Percentiles rank a stretch among this genome's conserved stretches.
phyloP scores from a whole-genome alignment of 2,797 vertebrate species.

The Mus spretus region DNA sequence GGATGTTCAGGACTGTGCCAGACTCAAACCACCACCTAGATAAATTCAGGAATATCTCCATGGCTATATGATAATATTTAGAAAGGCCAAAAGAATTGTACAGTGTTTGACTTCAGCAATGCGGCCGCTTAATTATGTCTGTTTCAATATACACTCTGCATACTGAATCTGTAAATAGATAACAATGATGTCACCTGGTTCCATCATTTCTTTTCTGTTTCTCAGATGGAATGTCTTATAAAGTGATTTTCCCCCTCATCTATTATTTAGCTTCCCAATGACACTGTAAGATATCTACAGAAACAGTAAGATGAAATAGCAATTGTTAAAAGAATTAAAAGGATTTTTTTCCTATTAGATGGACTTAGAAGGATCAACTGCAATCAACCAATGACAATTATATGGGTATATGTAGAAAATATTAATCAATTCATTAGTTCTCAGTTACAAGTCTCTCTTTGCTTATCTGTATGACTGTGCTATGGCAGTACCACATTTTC shows the following conservation, averaged over 20 bases:
- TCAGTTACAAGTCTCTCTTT: background rate
- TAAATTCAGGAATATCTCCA: background rate
- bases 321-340: too few species aligned
- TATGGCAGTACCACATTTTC: background rate
- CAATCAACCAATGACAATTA: background rate
- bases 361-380: background rate
- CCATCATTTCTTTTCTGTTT: background rate
- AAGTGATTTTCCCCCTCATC: background rate
- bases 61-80: background rate
- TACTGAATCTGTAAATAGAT: background rate
- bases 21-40: background rate
- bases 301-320: background rate
- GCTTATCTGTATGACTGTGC: background rate
- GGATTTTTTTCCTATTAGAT: background rate
- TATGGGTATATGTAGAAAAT: background rate
- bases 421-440: background rate
- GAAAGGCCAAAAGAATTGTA: background rate
- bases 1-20: background rate
- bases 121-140: background rate
- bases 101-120: background rate
- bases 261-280: background rate
- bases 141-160: background rate
- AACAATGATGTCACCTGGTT: background rate
- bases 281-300: background rate
- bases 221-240: background rate